Base-by-base conservation (phyloP, 2,797 vertebrate genomes). In the Falco concolor region DNA sequence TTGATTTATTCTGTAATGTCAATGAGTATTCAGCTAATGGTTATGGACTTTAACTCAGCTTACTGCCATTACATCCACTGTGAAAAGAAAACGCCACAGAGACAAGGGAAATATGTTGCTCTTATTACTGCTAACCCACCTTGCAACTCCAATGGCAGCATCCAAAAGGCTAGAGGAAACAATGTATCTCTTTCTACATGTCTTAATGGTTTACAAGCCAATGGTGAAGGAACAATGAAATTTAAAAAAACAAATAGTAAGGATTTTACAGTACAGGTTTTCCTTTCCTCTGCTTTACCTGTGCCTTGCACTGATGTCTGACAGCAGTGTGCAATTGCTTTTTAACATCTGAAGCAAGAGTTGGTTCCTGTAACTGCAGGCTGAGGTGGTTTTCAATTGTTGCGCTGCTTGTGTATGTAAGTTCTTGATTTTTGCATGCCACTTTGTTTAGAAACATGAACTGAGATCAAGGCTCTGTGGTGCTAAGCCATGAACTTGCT, bases 131-230 rank as follows among this genome's bases (percentile, higher is more conserved):
- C 34, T 73, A 34, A 30, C 16, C 28, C 23, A 50, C 23, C 22
- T 73, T 40, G 20, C 17, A 63, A 45, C 36, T 42, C 20, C 42
- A 70, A 1, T 20, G 19, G 32, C 67, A 86, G 19, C 14, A 36
- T 10, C 15, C 12, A 52, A 75, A 85, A 80, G 13, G 22, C 38
- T 28, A 28, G 0, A 1, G 34, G 22, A 80, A 86, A 73, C 14
- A 73, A 76, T 25, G 8, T 5, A 9, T 20, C 16, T 79, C 85
- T 73, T 53, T 24, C 6, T 79, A 45, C 12, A 6, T 72, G 68
- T 87, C 94, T 93, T 82, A 92, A 92, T 92, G 86, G 91, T 95
- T 96, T 90, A 94, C 79, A 94, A 85, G 69, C 45, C 80, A 95
- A 82, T 75, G 76, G 49, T 49, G 38, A 89, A 90, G 23, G 24